phyloP scores from a whole-genome alignment of 1,140 invertebrate species.

The Formica selysi region DNA sequence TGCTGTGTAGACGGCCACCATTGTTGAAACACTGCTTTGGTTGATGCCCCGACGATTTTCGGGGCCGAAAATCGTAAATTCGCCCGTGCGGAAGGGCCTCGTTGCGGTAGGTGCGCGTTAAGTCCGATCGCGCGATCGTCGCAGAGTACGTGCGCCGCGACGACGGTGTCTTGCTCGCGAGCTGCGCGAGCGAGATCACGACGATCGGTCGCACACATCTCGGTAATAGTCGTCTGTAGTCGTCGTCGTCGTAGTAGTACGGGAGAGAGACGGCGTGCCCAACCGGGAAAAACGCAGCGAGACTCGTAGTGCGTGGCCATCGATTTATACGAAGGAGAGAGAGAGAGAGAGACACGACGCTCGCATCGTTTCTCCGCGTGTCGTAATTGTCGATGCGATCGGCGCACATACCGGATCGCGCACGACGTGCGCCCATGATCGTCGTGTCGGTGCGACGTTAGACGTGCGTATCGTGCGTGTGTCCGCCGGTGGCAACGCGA shows the following conservation, averaged over 20 bases:
- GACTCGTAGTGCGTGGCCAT: constrained; percentile 75
- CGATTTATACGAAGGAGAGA: constrained; percentile 78
- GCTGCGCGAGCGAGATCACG: not conserved
- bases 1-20: constrained; percentile 81
- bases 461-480: constrained; percentile 24
- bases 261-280: not conserved
- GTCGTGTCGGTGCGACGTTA: constrained; percentile 8
- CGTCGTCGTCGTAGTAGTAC: not conserved
- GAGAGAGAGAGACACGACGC: constrained; percentile 74
- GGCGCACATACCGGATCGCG: constrained; percentile 10
- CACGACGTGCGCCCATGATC: not conserved
- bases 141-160: not conserved
- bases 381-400: constrained; percentile 61
- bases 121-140: not conserved
- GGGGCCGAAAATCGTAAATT: constrained; percentile 78
- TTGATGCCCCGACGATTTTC: constrained; percentile 82
- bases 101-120: constrained; percentile 75
- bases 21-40: constrained; percentile 85
- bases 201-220: constrained; percentile 11
- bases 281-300: constrained; percentile 70
- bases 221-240: not conserved
- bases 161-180: not conserved
- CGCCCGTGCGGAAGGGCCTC: constrained; percentile 72
- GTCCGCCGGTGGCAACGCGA: constrained; percentile 29
- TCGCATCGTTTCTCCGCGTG: constrained; percentile 27